Percentiles rank a stretch among this genome's conserved stretches.
These are phyloP conservation scores for Carabus problematicus DNA, from an alignment of 2,888 invertebrate genomes.

Conservation along the genomic window DNA sequence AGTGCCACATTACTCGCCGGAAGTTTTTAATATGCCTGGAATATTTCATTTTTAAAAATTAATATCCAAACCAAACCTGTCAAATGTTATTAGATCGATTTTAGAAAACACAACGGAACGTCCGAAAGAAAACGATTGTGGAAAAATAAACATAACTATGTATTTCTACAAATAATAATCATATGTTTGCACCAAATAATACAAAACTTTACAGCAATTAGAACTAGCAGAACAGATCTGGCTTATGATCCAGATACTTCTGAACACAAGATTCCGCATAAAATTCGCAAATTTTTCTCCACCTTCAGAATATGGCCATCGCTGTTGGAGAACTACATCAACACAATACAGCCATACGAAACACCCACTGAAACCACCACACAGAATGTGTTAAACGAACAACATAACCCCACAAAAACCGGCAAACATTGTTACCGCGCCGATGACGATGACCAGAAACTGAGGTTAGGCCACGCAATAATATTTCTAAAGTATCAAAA, in stretches of 20 bases:
- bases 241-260: too few relatives aligned
- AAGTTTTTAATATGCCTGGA: conserved; percentile 16
- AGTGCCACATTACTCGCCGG: conserved; percentile 46
- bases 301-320: conserved; percentile 22
- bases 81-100: too few relatives aligned
- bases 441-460: conserved; percentile 51
- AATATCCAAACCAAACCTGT: too few relatives aligned
- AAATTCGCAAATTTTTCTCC: conserved; percentile 25
- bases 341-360: not conserved
- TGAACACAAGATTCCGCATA: conserved; percentile 12
- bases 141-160: conserved; percentile 6
- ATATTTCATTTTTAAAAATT: not conserved
- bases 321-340: not conserved
- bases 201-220: too few relatives aligned
- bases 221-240: too few relatives aligned
- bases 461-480: conserved; percentile 53
- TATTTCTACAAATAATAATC: conserved; percentile 3
- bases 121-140: conserved; percentile 21
- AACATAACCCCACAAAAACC: too few relatives aligned
- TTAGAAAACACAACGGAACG: too few relatives aligned
- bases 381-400: too few relatives aligned
- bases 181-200: not conserved
- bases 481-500: conserved; percentile 59
- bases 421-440: too few relatives aligned
- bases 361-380: too few relatives aligned